Conservation (phyloP, 2,888 invertebrate species). For the Deladenus siricidicola region DNA sequence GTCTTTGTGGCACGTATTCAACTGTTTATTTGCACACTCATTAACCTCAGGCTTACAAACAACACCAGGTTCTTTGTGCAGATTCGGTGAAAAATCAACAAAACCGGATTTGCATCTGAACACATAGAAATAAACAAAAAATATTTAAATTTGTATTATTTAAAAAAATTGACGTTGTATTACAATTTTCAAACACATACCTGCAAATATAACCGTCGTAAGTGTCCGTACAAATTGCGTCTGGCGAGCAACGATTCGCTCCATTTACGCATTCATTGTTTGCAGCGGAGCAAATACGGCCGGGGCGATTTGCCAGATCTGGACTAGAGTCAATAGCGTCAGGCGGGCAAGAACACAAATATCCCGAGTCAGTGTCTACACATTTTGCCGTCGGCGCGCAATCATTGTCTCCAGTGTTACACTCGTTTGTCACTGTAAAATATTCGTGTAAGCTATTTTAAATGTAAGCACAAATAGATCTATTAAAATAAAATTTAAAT, state of each 20-base stretch:
- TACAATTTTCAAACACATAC: too few species aligned
- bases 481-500: neutral
- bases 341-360: slow-evolving; percentile 42
- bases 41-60: slow-evolving; percentile 48
- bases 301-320: slow-evolving; percentile 41
- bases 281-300: slow-evolving; percentile 47
- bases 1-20: slow-evolving; percentile 45
- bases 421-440: slow-evolving; percentile 49
- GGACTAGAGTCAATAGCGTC: slow-evolving; percentile 48
- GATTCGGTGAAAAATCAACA: slow-evolving; percentile 53
- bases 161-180: too few species aligned
- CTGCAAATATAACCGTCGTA: slow-evolving; percentile 54
- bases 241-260: slow-evolving; percentile 43
- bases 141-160: too few species aligned
- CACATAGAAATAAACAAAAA: too few species aligned
- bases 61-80: slow-evolving; percentile 40
- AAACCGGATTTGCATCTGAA: slow-evolving; percentile 49
- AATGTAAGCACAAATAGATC: neutral
- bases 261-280: slow-evolving; percentile 50
- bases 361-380: slow-evolving; percentile 44
- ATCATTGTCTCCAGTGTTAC: slow-evolving; percentile 40
- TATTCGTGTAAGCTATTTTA: neutral
- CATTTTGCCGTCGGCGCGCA: slow-evolving; percentile 36
- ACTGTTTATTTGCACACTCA: slow-evolving; percentile 44
- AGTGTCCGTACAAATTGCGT: slow-evolving; percentile 52